Evolutionary conservation across 53 echinoderm and acorn worm genomes (phyloP).

Genomic region (Patiria pectinifera): DNA sequence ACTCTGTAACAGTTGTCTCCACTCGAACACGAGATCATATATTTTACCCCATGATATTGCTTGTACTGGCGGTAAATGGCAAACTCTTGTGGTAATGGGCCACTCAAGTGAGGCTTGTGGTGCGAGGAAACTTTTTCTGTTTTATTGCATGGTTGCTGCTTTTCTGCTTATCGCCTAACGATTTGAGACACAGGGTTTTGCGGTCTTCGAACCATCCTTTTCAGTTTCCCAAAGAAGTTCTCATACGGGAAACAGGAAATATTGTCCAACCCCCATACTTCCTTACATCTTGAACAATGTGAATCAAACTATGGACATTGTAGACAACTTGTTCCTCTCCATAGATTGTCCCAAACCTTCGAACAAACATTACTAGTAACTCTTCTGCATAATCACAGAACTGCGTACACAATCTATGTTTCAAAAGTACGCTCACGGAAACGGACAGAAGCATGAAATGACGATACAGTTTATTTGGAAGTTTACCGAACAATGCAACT

Average conservation of each 20-base stretch:
- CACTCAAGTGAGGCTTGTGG: too few relatives aligned
- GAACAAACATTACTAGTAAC: conserved; percentile 26
- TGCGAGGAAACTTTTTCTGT: too few relatives aligned
- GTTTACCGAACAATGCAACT: conserved; percentile 21
- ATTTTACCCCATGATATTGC: too few relatives aligned
- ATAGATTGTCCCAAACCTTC: conserved; percentile 25
- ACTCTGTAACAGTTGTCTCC: too few relatives aligned
- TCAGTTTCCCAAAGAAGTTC: conserved; percentile 36
- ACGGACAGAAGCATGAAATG: neutral
- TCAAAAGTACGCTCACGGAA: neutral
- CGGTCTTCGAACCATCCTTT: too few relatives aligned
- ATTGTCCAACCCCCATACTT: conserved; percentile 21
- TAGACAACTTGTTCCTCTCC: conserved; percentile 25
- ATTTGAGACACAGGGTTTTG: too few relatives aligned
- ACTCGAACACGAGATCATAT: too few relatives aligned
- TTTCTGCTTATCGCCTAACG: too few relatives aligned
- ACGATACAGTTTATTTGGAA: conserved; percentile 37
- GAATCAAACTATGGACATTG: conserved; percentile 43
- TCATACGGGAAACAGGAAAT: conserved; percentile 37
- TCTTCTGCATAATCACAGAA: conserved; percentile 14
- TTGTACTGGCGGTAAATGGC: too few relatives aligned
- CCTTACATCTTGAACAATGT: conserved; percentile 38
- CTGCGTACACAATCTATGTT: neutral
- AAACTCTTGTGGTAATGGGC: too few relatives aligned
- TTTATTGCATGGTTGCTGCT: too few relatives aligned